These are phyloP conservation scores for Mercenaria mercenaria DNA, from an alignment of 1,140 invertebrate genomes.

Conservation along the genomic window DNA sequence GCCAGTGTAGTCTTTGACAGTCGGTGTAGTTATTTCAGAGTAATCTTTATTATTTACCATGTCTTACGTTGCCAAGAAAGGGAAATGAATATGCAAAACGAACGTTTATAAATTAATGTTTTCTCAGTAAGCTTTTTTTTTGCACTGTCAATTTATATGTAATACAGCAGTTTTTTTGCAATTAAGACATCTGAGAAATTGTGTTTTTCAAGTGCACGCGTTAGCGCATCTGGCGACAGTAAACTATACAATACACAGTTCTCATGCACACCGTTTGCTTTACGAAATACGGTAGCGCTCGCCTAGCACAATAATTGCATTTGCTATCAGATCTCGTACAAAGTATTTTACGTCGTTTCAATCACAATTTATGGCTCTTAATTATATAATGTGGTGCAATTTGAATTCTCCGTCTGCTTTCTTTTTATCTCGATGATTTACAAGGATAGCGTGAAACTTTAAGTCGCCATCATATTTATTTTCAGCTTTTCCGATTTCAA, in stretches of 20 bases:
- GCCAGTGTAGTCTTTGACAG: background rate
- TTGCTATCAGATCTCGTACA: background rate
- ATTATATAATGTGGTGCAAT: conserved; percentile 50
- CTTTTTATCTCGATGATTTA: conserved; percentile 47
- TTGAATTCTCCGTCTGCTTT: conserved; percentile 25
- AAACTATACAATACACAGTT: background rate
- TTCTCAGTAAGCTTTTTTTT: no score
- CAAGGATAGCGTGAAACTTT: background rate
- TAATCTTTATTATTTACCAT: no score
- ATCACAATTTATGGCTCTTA: conserved; percentile 51
- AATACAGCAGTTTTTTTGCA: background rate
- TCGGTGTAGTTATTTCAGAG: no score
- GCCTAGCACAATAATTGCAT: background rate
- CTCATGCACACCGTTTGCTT: conserved; percentile 5
- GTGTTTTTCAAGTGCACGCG: background rate
- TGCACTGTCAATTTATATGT: background rate
- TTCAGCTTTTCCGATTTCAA: conserved; percentile 13
- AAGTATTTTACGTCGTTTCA: conserved; percentile 40
- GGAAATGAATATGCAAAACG: no score
- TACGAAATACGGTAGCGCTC: conserved; percentile 1
- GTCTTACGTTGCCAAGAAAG: background rate
- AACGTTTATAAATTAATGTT: no score
- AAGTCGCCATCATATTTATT: conserved; percentile 18
- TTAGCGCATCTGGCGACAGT: conserved; percentile 25
- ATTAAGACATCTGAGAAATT: background rate